Percentiles rank a stretch among this genome's conserved stretches.
These are phyloP conservation scores for Tachina fera DNA, from an alignment of 2,888 invertebrate species.

Conservation along the genomic window DNA sequence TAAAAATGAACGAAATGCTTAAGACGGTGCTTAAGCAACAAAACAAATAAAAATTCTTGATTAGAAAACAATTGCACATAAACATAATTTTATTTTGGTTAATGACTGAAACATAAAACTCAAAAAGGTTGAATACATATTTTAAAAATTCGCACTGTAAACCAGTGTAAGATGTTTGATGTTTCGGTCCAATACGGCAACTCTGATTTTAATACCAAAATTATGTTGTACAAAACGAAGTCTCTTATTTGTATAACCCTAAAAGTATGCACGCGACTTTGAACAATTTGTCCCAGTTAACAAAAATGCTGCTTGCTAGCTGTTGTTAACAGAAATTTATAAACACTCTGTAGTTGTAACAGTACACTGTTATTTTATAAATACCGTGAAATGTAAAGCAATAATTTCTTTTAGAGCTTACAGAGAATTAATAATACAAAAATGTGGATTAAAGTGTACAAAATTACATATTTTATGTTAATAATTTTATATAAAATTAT, in stretches of 20 bases:
- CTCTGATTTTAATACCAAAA: background rate
- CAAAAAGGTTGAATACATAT: no score
- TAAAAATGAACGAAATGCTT: no score
- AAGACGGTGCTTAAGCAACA: no score
- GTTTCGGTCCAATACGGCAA: background rate
- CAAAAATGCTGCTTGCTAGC: background rate
- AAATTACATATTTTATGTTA: background rate
- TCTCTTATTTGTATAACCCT: background rate
- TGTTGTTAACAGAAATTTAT: background rate
- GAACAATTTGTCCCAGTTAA: background rate
- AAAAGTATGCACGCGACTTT: conserved; percentile 14
- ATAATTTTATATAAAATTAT: no score
- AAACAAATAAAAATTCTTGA: no score
- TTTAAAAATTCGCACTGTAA: no score
- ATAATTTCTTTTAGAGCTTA: background rate
- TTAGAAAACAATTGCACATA: no score
- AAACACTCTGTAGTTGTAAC: background rate
- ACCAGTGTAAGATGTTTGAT: no score
- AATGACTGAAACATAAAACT: no score
- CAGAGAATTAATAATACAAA: background rate
- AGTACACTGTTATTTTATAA: background rate
- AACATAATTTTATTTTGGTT: no score
- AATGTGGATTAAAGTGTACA: no score
- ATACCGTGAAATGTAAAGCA: background rate
- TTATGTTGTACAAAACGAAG: conserved; percentile 46